Percentiles rank a stretch among this genome's conserved stretches.
These are phyloP conservation scores for Enteromius treurensis DNA, from an alignment of 2,797 vertebrate species.

Conservation along the genomic window DNA sequence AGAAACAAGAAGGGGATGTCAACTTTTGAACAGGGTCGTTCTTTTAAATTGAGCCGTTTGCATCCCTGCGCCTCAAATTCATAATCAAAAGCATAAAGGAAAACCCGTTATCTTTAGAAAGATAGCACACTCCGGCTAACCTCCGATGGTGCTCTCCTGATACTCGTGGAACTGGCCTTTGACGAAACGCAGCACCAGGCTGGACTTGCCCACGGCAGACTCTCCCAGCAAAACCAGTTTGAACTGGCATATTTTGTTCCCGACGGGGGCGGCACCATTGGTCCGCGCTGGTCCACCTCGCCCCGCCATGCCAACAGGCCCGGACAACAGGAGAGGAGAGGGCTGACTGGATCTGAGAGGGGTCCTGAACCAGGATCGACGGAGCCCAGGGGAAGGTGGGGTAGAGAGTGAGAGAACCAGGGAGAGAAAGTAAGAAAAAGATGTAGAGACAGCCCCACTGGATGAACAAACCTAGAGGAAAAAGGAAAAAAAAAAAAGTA, in stretches of 20 bases:
- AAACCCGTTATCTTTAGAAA: background rate
- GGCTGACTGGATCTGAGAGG: slow-evolving; percentile 20
- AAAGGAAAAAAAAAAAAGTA: background rate
- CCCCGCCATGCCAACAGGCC: slow-evolving; percentile 85
- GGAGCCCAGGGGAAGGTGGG: slow-evolving; percentile 55
- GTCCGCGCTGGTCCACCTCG: slow-evolving; percentile 92
- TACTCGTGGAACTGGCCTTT: slow-evolving; percentile 99
- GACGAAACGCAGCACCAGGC: slow-evolving; percentile 96
- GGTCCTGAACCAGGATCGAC: slow-evolving; percentile 24
- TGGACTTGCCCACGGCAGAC: slow-evolving; percentile 97
- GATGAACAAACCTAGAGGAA: slow-evolving; percentile 32
- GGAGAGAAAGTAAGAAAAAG: slow-evolving; percentile 51
- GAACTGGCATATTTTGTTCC: slow-evolving; percentile 99
- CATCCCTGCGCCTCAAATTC: background rate
- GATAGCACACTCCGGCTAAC: slow-evolving; percentile 72
- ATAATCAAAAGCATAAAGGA: background rate
- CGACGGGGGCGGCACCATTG: slow-evolving; percentile 87
- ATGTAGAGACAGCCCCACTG: slow-evolving; percentile 18
- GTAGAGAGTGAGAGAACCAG: slow-evolving; percentile 56
- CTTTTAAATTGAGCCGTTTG: too few relatives aligned
- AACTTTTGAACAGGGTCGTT: too few relatives aligned
- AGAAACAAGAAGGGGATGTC: too few relatives aligned
- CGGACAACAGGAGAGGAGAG: slow-evolving; percentile 47
- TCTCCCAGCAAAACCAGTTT: slow-evolving; percentile 97
- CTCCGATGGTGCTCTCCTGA: slow-evolving; percentile 99